phyloP scores from a whole-genome alignment of 2,113 vertebrate species.

The Machaerirhynchus nigripectus region DNA sequence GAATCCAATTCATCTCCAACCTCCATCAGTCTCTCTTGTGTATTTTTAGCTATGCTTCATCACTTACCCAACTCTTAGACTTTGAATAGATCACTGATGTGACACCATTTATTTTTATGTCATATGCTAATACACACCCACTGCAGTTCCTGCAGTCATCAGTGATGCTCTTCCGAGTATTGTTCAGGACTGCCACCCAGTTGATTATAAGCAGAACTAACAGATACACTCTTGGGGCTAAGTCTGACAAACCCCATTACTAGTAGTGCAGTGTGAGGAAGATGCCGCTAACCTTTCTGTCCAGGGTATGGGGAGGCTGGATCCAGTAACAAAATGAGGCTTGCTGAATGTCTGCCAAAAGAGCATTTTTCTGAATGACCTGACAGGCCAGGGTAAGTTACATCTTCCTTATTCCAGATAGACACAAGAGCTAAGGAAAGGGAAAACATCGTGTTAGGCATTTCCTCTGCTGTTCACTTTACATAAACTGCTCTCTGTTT shows the following conservation, averaged over 20 bases:
- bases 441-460: not conserved
- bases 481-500: not conserved
- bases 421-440: slow-evolving; percentile 68
- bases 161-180: not conserved
- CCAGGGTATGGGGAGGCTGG: not conserved
- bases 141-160: not conserved
- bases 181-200: not conserved
- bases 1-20: not conserved
- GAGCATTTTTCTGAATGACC: slow-evolving; percentile 75
- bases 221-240: not conserved
- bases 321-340: slow-evolving; percentile 60
- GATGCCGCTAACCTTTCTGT: slow-evolving; percentile 34
- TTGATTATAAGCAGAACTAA: not conserved
- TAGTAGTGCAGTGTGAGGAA: not conserved
- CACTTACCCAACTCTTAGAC: not conserved
- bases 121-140: not conserved
- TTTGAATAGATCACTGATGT: not conserved
- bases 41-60: not conserved
- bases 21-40: not conserved
- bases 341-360: slow-evolving; percentile 75
- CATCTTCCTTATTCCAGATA: slow-evolving; percentile 71
- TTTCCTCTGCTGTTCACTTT: not conserved
- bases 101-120: not conserved
- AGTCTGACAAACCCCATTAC: not conserved
- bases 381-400: slow-evolving; percentile 76